Evolutionary conservation across 2,888 invertebrate species (phyloP), one percentile per base, ranked within the genome.

Genomic region (Strigamia transsilvanica): DNA sequence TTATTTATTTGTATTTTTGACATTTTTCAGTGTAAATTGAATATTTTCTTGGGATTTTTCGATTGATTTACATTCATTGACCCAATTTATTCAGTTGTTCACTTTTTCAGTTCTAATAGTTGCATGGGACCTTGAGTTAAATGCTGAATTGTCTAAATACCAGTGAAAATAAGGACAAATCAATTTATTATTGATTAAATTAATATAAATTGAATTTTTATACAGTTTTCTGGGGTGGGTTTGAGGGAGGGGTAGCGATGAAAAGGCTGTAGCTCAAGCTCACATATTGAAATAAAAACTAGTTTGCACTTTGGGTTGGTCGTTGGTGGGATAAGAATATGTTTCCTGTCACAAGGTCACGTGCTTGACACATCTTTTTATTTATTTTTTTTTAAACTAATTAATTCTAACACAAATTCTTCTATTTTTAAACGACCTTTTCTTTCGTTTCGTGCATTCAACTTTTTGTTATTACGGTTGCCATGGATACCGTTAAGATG

Each of bases 281-380:
- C 12, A 46, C 46, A 46, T 46, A 46, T 46, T 46, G 46, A 46
- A 46, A 46, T 46, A 46, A 46, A 46, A 46, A 46, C 46, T 46
- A 46, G 46, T 46, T 46, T 46, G 46, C 12, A 15, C 27, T 27
- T 27, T 27, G 27, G 27, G 27, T 27, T 27, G 27, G 27, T 27
- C 27, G 27, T 27, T 42, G 42, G 2, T 42, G 42, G 42, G 42
- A 27, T 42, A 42, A 10, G 46, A 46, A 46, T 46, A 46, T 46
- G 46, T 46, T 46, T 46, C 46, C 46, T 46, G 46, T 46, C 46
- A 46, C 46, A 46, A 46, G 46, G 46, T 46, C 46, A 46, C 12
- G 46, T 46, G 46, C 46, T 15, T 13, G 46, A 46, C 46, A 46
- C 46, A 46, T 12, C 46, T 10, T 5, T 46, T 46, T 46, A 10